Evolutionary conservation across 1,140 invertebrate species (phyloP), one percentile per base, ranked within the genome.

Genomic region (Phymorhynchus buccinoides): DNA sequence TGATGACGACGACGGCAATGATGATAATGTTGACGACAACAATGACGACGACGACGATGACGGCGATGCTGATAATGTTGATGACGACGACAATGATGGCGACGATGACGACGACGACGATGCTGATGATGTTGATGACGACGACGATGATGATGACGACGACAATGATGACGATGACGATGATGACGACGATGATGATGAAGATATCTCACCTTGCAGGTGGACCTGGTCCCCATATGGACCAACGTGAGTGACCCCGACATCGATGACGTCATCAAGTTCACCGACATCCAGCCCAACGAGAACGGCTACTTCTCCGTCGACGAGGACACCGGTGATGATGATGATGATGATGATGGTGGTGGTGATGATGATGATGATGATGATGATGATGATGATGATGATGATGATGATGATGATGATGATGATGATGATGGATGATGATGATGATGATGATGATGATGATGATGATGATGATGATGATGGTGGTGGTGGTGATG

Each of bases 221-320:
- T 68, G 6, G 52, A 62, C 80, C 66, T 81, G 22, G 27, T 0
- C 0, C 80, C 80, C 9, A 39, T 39, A 3, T 81, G 80, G 80
- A 56, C 56, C 14, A 27, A 81, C 7, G 80, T 41, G 18, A 62
- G 44, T 14, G 80, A 81, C 37, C 52, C 56, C 32, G 80, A 81
- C n/a, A 27, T n/a, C 9, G 18, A n/a, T 66, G 80, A 81, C 56
- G 52, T 66, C 32, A n/a, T 81, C 32, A 22, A 32, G 14, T 81
- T 81, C 52, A 68, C 37, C 16, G 35, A 81, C 52, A 81, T 81
- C 39, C 35, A 35, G 52, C 52, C 37, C 32, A 81, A 81, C 37
- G 48, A 35, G 52, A 27, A 66, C 7, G 80, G 80, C 14, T 16
- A 35, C 30, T 81, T 81, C 32, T 4, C 3, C 22, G 37, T 81